Evolutionary conservation across 1,140 invertebrate species (phyloP).

Genomic region (Listronotus oregonensis): DNA sequence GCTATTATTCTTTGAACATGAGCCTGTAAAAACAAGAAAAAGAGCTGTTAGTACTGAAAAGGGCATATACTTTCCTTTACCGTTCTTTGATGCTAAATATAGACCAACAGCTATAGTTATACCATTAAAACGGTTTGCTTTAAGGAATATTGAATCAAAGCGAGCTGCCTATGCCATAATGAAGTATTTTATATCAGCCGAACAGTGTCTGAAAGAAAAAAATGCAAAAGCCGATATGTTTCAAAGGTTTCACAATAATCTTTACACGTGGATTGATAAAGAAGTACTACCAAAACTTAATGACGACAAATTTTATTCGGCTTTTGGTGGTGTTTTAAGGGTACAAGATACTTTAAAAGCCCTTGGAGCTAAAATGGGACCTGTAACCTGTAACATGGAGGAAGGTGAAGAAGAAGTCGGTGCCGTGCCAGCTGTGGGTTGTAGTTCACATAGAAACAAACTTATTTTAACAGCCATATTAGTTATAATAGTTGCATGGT

Average conservation of each 20-base stretch:
- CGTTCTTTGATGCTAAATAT: slow-evolving; percentile 58
- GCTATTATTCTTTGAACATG: slow-evolving; percentile 31
- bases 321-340: slow-evolving; percentile 64
- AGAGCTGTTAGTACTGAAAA: slow-evolving; percentile 19
- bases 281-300: slow-evolving; percentile 62
- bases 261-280: slow-evolving; percentile 63
- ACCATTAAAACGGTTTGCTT: slow-evolving; percentile 57
- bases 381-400: slow-evolving; percentile 10
- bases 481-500: slow-evolving; percentile 50
- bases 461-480: slow-evolving; percentile 47
- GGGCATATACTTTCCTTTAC: slow-evolving; percentile 54
- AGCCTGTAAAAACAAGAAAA: slow-evolving; percentile 17
- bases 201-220: slow-evolving; percentile 58
- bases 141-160: slow-evolving; percentile 61
- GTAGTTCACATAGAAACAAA: slow-evolving; percentile 14
- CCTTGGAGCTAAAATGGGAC: slow-evolving; percentile 23
- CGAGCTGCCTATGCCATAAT: slow-evolving; percentile 61
- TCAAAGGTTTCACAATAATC: slow-evolving; percentile 60
- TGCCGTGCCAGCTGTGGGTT: slow-evolving; percentile 7
- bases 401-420: slow-evolving; percentile 35
- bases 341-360: slow-evolving; percentile 61
- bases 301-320: slow-evolving; percentile 66
- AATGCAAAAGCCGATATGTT: slow-evolving; percentile 51
- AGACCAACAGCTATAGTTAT: slow-evolving; percentile 58
- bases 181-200: slow-evolving; percentile 61